phyloP scores from a whole-genome alignment of 2,888 invertebrate genomes.

The Tenthredo scrophulariae region DNA sequence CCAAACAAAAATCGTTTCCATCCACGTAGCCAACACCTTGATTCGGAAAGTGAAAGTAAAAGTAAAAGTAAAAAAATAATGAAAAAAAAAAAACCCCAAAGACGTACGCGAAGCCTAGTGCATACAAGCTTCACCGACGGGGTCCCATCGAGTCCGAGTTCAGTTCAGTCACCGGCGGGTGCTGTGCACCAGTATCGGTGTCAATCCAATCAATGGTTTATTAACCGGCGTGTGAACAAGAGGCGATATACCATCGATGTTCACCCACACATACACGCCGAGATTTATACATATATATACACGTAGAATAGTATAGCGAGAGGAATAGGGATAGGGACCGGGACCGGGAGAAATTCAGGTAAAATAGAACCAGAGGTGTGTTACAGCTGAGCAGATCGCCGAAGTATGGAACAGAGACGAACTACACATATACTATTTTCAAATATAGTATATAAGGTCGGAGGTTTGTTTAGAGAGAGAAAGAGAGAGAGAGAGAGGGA shows the following conservation, averaged over 20 bases:
- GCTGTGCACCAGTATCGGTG: conserved; percentile 67
- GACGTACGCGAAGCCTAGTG: background rate
- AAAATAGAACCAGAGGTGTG: background rate
- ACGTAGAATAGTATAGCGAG: conserved; percentile 29
- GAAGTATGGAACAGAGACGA: conserved; percentile 63
- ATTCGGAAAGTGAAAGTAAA: too few species aligned
- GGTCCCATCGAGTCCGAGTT: background rate
- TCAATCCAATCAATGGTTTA: conserved; percentile 77
- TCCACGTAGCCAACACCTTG: too few species aligned
- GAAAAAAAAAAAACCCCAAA: background rate
- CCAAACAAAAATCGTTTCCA: background rate
- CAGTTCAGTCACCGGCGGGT: background rate
- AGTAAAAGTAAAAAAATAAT: background rate
- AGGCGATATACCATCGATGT: conserved; percentile 36
- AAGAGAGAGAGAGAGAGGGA: conserved; percentile 32
- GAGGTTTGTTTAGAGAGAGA: conserved; percentile 53
- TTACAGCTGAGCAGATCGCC: background rate
- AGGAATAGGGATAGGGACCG: conserved; percentile 57
- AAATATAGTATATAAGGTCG: background rate
- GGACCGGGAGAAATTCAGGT: conserved; percentile 54
- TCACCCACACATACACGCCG: conserved; percentile 38
- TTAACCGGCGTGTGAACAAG: conserved; percentile 73
- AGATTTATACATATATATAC: background rate
- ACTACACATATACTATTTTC: background rate
- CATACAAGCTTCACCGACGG: background rate